These are phyloP conservation scores for Macropodus opercularis DNA, from an alignment of 2,797 vertebrate species.

Conservation along the genomic window DNA sequence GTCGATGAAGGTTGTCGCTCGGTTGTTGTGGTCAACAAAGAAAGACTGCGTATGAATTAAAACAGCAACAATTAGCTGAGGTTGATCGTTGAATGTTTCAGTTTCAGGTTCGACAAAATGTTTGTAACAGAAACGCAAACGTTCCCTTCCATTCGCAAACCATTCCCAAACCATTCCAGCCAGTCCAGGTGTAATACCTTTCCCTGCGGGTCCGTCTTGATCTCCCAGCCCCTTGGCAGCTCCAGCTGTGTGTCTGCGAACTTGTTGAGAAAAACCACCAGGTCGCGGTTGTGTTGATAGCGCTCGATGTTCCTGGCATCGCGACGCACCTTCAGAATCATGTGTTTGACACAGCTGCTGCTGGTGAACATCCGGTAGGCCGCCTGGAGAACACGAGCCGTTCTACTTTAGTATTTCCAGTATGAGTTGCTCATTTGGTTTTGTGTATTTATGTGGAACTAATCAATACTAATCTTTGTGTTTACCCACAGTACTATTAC, in stretches of 20 bases:
- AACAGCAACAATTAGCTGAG: neutral
- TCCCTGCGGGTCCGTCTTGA: conserved; percentile 95
- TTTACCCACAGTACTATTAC: no score
- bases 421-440: neutral
- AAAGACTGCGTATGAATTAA: conserved; percentile 86
- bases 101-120: no score
- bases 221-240: conserved; percentile 96
- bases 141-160: no score
- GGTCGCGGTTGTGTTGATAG: conserved; percentile 96
- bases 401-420: neutral
- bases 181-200: conserved; percentile 88
- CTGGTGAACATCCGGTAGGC: conserved; percentile 96
- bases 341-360: conserved; percentile 97
- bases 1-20: conserved; percentile 97
- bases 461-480: no score
- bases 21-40: conserved; percentile 97
- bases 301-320: conserved; percentile 97
- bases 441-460: neutral
- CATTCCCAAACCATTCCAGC: no score
- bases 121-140: no score
- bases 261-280: conserved; percentile 98
- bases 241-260: conserved; percentile 93
- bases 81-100: neutral
- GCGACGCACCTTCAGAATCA: conserved; percentile 97
- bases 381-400: conserved; percentile 76